phyloP scores from a whole-genome alignment of 2,888 invertebrate genomes.

The Drosophila longiperda region DNA sequence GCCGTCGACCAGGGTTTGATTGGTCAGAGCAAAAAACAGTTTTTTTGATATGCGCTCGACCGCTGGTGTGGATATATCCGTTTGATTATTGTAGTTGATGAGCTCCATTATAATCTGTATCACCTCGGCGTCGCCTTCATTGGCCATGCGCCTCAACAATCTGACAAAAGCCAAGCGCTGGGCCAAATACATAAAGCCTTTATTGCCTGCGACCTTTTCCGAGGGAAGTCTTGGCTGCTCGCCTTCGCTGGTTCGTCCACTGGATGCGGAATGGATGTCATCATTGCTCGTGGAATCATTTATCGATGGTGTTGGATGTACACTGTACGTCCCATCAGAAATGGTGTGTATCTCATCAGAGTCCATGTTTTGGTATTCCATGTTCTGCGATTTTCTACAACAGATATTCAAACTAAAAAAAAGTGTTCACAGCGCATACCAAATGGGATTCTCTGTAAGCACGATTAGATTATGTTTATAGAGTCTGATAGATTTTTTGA shows the following conservation, averaged over 20 bases:
- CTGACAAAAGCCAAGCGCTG: constrained; percentile 48
- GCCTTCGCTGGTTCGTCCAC: constrained; percentile 21
- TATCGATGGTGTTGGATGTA: constrained; percentile 1
- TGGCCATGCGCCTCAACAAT: constrained; percentile 50
- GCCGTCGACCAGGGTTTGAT: constrained; percentile 55
- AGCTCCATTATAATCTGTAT: constrained; percentile 66
- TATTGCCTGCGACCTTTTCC: not conserved
- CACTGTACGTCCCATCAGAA: not conserved
- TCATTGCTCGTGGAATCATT: not conserved
- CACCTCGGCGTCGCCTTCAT: constrained; percentile 62
- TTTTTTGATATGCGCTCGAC: constrained; percentile 62
- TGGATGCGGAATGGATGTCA: constrained; percentile 8
- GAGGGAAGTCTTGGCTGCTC: constrained; percentile 21
- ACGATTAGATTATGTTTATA: constrained; percentile 15
- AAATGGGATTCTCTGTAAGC: constrained; percentile 17
- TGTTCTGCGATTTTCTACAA: constrained; percentile 4
- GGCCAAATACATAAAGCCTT: constrained; percentile 28
- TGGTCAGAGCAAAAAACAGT: constrained; percentile 46
- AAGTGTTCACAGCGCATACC: constrained; percentile 11
- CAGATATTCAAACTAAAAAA: constrained; percentile 11
- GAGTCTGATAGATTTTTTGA: not conserved
- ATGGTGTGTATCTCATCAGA: constrained; percentile 10
- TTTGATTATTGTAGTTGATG: constrained; percentile 30
- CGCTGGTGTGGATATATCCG: constrained; percentile 28
- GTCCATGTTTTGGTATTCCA: constrained; percentile 31